phyloP scores from a whole-genome alignment of 2,888 invertebrate species.

The Platypus cylindrus region DNA sequence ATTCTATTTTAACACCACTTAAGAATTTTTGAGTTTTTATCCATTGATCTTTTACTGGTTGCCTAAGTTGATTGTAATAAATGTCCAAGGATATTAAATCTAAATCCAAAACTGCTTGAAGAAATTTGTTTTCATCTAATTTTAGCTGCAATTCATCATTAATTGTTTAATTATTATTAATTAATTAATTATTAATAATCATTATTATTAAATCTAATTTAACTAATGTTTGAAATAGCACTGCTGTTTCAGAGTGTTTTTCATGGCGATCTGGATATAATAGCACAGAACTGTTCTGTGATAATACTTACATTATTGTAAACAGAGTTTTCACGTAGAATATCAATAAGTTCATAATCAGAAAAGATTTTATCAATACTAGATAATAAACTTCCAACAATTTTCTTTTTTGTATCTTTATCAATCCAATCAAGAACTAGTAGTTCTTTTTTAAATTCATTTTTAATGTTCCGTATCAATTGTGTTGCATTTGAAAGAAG shows the following conservation, averaged over 20 bases:
- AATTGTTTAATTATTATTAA: not conserved
- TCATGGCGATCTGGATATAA: too few relatives aligned
- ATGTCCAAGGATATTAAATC: slow-evolving; percentile 21
- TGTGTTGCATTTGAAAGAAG: slow-evolving; percentile 22
- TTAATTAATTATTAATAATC: not conserved
- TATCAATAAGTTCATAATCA: slow-evolving; percentile 20
- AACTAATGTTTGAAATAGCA: too few relatives aligned
- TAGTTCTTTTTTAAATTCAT: slow-evolving; percentile 25
- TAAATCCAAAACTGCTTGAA: slow-evolving; percentile 22
- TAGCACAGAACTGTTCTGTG: too few relatives aligned
- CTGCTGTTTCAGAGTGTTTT: too few relatives aligned
- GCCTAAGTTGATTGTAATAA: slow-evolving; percentile 8
- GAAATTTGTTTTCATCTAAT: slow-evolving; percentile 20
- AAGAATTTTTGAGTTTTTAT: slow-evolving; percentile 20
- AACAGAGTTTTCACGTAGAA: slow-evolving; percentile 17
- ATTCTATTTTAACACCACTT: slow-evolving; percentile 21
- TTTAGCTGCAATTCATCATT: slow-evolving; percentile 17
- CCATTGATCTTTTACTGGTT: slow-evolving; percentile 19
- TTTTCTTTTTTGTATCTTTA: slow-evolving; percentile 24
- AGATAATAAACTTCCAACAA: slow-evolving; percentile 25
- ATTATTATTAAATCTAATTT: not conserved
- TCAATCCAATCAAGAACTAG: slow-evolving; percentile 30
- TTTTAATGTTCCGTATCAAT: slow-evolving; percentile 29
- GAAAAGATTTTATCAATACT: slow-evolving; percentile 26
- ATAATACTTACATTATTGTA: slow-evolving; percentile 23